These are phyloP conservation scores for Procambarus virginalis DNA, from an alignment of 1,140 invertebrate species.

Conservation along the genomic window DNA sequence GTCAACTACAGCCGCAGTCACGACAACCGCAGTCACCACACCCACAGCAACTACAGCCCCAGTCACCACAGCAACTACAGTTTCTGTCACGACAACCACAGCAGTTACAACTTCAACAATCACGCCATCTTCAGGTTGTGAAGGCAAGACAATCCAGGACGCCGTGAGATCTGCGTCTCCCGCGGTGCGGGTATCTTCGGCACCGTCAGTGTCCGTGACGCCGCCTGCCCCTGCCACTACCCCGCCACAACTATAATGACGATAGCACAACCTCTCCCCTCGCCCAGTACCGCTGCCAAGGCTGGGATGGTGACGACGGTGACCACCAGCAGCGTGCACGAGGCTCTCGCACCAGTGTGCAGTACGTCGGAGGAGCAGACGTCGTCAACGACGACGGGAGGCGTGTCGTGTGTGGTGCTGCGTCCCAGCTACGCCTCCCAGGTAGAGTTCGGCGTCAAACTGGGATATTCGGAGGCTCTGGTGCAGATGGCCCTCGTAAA, in stretches of 20 bases:
- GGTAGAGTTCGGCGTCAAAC: constrained; percentile 86
- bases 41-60: neutral
- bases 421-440: constrained; percentile 68
- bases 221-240: constrained; percentile 2
- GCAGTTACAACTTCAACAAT: neutral
- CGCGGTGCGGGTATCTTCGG: neutral
- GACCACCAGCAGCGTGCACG: too few species aligned
- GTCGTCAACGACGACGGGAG: neutral
- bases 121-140: neutral
- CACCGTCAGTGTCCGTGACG: constrained; percentile 23
- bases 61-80: constrained; percentile 5
- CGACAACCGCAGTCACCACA: constrained; percentile 1
- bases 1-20: neutral
- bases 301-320: neutral
- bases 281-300: neutral
- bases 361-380: neutral
- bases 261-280: constrained; percentile 18
- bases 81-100: neutral
- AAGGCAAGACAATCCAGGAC: neutral
- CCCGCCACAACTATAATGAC: neutral
- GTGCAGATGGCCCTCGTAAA: constrained; percentile 89
- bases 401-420: constrained; percentile 3
- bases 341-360: neutral
- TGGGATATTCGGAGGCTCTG: constrained; percentile 91
- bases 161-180: neutral